A percentile compares a stretch with the other conserved stretches of the same genome.
These are phyloP conservation scores for Pycnonotus jocosus DNA, from an alignment of 2,113 vertebrate genomes.

Conservation along the genomic window DNA sequence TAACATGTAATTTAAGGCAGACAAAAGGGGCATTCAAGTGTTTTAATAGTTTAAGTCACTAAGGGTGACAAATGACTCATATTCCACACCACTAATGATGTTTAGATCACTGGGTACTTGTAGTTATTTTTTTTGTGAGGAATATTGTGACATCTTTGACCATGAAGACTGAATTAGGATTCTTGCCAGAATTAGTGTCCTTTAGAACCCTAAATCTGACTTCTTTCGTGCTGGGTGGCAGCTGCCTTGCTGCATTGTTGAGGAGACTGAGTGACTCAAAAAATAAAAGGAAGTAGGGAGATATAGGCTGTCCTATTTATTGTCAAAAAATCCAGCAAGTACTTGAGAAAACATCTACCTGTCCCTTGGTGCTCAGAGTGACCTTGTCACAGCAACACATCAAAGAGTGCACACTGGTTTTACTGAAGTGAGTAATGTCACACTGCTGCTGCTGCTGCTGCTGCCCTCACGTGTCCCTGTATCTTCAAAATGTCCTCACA, in stretches of 20 bases:
- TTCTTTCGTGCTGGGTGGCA: neutral
- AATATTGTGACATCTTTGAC: neutral
- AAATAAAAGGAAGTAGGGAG: neutral
- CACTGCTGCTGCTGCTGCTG: neutral
- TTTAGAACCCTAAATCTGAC: neutral
- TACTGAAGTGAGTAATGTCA: neutral
- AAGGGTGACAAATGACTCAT: neutral
- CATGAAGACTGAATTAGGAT: neutral
- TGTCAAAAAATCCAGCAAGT: neutral
- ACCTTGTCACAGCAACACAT: neutral
- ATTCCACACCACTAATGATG: neutral
- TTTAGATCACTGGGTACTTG: neutral
- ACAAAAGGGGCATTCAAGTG: neutral
- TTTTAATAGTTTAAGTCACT: neutral
- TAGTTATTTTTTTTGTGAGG: neutral
- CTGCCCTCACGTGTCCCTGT: neutral
- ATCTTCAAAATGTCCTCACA: neutral
- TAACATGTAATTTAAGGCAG: neutral
- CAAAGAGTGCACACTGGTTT: neutral
- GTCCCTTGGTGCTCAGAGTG: neutral
- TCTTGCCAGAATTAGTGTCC: neutral
- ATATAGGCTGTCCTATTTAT: neutral
- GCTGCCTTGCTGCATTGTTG: neutral
- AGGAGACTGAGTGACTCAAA: neutral
- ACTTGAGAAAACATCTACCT: neutral